Percentiles rank a stretch among this genome's conserved stretches.
These are phyloP conservation scores for Tuberolachnus salignus DNA, from an alignment of 2,888 invertebrate genomes.

Conservation along the genomic window DNA sequence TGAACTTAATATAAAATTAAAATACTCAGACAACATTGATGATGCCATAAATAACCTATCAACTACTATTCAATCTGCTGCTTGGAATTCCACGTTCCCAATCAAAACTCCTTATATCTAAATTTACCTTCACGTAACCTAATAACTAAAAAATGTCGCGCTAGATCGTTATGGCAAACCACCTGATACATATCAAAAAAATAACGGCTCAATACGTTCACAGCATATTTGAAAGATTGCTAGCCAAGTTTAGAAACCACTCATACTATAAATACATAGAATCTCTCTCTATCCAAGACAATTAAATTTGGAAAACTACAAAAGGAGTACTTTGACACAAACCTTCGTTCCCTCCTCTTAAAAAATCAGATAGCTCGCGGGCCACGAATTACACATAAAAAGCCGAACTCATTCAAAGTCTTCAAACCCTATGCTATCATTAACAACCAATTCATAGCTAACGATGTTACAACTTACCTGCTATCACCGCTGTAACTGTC, in stretches of 20 bases:
- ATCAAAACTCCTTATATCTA: too few relatives aligned
- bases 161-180: too few relatives aligned
- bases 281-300: constrained; percentile 3
- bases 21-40: too few relatives aligned
- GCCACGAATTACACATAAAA: background rate
- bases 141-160: too few relatives aligned
- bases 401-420: background rate
- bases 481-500: background rate
- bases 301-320: constrained; percentile 1
- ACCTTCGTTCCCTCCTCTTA: background rate
- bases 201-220: too few relatives aligned
- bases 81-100: too few relatives aligned
- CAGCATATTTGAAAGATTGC: too few relatives aligned
- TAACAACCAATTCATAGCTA: background rate
- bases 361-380: background rate
- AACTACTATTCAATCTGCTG: too few relatives aligned
- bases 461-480: background rate
- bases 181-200: too few relatives aligned
- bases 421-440: background rate
- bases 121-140: too few relatives aligned
- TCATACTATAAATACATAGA: background rate
- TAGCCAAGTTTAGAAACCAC: background rate
- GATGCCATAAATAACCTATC: too few relatives aligned
- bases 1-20: too few relatives aligned
- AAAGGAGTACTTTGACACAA: background rate